phyloP scores from a whole-genome alignment of 2,888 invertebrate species.

The Euplexia lucipara region DNA sequence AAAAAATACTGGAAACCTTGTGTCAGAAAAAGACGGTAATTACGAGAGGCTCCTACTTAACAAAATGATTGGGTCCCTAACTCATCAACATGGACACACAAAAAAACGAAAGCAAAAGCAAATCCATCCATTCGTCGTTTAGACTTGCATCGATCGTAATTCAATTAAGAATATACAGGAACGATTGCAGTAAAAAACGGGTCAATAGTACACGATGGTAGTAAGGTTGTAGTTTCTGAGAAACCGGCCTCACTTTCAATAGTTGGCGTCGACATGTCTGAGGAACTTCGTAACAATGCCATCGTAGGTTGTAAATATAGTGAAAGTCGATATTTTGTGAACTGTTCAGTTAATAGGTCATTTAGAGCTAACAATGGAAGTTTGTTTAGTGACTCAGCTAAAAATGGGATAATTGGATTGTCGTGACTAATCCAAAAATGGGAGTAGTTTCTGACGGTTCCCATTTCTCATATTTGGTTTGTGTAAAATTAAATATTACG shows the following conservation, averaged over 20 bases:
- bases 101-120: slow-evolving; percentile 1
- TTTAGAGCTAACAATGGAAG: slow-evolving; percentile 26
- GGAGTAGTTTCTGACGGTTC: too few species aligned
- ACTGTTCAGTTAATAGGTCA: slow-evolving; percentile 34
- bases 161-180: slow-evolving; percentile 39
- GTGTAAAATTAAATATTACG: too few species aligned
- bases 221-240: slow-evolving; percentile 60
- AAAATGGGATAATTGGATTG: slow-evolving; percentile 5
- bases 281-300: slow-evolving; percentile 46
- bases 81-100: background rate
- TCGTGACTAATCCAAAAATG: background rate
- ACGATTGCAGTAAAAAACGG: slow-evolving; percentile 34
- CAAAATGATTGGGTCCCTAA: too few species aligned
- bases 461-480: too few species aligned
- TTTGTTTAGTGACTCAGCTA: slow-evolving; percentile 42
- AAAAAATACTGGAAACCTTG: too few species aligned
- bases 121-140: slow-evolving; percentile 1
- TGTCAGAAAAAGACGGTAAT: too few species aligned
- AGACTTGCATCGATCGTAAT: slow-evolving; percentile 30
- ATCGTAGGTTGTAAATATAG: slow-evolving; percentile 39
- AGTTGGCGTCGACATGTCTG: slow-evolving; percentile 76
- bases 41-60: too few species aligned
- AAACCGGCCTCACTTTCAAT: slow-evolving; percentile 71
- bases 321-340: slow-evolving; percentile 45
- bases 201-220: slow-evolving; percentile 32